A percentile compares a stretch with the other conserved stretches of the same genome.
Conservation (phyloP, 2,797 vertebrate species). For the Cryptoprocta ferox region DNA sequence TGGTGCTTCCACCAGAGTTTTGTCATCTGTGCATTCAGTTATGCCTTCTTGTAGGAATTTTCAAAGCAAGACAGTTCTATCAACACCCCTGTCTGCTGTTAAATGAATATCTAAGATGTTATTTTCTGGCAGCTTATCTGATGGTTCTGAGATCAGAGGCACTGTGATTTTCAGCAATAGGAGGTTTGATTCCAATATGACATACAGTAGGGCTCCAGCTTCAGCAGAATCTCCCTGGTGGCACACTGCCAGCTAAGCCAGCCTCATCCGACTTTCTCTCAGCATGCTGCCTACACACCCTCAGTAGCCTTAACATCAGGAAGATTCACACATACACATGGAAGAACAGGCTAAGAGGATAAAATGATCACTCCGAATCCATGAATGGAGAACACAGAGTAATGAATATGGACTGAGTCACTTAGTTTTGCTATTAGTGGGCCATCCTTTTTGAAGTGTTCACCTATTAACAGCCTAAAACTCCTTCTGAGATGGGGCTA, state of each 20-base stretch:
- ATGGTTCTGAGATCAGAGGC: constrained; percentile 61
- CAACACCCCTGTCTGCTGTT: constrained; percentile 38
- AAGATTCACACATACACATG: not conserved
- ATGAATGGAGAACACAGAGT: not conserved
- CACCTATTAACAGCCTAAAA: not conserved
- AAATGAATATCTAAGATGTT: constrained; percentile 65
- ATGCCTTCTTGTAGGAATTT: constrained; percentile 57
- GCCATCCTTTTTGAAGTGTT: not conserved
- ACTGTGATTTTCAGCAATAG: constrained; percentile 59
- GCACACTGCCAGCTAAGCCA: constrained; percentile 22
- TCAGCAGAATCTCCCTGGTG: not conserved
- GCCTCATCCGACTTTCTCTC: not conserved
- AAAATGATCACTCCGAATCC: not conserved
- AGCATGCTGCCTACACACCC: not conserved
- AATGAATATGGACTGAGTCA: not conserved
- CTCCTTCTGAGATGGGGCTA: not conserved
- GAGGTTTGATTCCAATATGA: constrained; percentile 54
- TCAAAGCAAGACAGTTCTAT: constrained; percentile 69
- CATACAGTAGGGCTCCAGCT: constrained; percentile 8
- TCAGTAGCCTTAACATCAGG: constrained; percentile 27
- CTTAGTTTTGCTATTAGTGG: not conserved
- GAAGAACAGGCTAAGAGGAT: not conserved
- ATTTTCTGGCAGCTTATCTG: constrained; percentile 75
- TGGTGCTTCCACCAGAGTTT: constrained; percentile 21
- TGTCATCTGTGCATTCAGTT: constrained; percentile 17